phyloP scores from a whole-genome alignment of 2,797 vertebrate species.

The Pelodytes ibericus region DNA sequence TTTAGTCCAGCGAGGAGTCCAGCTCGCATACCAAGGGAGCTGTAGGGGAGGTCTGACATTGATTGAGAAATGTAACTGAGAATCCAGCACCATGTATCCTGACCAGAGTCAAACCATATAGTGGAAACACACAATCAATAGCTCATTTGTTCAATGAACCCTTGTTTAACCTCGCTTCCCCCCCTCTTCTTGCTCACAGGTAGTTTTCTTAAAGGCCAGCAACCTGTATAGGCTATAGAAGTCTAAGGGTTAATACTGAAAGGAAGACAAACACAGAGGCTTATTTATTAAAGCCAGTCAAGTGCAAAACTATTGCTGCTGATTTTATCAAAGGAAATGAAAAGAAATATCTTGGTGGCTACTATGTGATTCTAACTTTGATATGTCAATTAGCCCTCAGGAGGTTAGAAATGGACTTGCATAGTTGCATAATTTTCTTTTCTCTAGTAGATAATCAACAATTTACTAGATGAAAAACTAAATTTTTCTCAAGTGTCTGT shows the following conservation, averaged over 20 bases:
- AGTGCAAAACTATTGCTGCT: no score
- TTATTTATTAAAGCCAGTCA: no score
- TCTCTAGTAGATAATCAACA: no score
- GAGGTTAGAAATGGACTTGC: no score
- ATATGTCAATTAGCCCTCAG: no score
- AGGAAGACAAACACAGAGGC: no score
- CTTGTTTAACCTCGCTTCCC: constrained; percentile 12
- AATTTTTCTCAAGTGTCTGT: no score
- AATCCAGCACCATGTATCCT: not conserved
- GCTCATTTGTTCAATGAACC: not conserved
- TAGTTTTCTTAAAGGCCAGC: not conserved
- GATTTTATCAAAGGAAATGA: no score
- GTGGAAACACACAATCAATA: constrained; percentile 11
- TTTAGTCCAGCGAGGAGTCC: not conserved
- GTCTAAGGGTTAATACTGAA: not conserved
- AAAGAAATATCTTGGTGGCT: no score
- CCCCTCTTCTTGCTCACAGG: not conserved
- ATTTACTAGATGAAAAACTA: no score
- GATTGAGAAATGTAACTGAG: constrained; percentile 32
- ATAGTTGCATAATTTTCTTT: no score
- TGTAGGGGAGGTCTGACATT: constrained; percentile 14
- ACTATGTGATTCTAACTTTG: no score
- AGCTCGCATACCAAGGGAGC: constrained; percentile 4
- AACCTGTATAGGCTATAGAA: not conserved
- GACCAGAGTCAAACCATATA: constrained; percentile 6